Conservation (phyloP, 2,113 vertebrate genomes). For the Pipra filicauda region DNA sequence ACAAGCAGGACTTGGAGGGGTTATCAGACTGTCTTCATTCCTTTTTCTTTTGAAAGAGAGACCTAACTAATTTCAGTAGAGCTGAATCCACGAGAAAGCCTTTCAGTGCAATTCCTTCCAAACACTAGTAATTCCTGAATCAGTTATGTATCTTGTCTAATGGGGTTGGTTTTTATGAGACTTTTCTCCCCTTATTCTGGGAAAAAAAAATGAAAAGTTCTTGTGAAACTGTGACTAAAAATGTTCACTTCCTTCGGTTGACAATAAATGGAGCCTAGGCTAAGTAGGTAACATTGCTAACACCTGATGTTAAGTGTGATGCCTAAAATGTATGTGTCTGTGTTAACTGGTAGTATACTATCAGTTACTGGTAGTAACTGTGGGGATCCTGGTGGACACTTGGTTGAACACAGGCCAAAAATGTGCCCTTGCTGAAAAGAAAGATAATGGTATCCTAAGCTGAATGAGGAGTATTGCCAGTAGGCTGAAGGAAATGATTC, state of each 20-base stretch:
- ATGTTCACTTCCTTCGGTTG: neutral
- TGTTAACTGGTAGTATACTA: neutral
- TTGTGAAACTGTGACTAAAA: neutral
- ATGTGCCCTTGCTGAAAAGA: neutral
- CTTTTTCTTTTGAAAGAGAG: neutral
- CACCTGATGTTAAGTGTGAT: neutral
- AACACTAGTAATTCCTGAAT: neutral
- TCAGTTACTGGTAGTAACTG: no score
- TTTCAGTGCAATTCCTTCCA: neutral
- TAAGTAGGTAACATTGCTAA: neutral
- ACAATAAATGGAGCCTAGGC: neutral
- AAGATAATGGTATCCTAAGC: neutral
- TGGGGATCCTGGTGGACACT: no score
- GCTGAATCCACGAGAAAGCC: neutral
- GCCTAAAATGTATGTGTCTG: neutral
- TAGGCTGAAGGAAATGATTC: neutral
- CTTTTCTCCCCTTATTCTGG: neutral
- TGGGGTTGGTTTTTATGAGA: neutral
- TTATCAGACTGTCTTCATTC: neutral
- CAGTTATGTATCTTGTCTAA: neutral
- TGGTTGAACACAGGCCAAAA: no score
- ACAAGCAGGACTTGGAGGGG: neutral
- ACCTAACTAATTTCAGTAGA: neutral
- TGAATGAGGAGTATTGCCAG: neutral
- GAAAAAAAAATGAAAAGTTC: neutral